Evolutionary conservation across 1,140 invertebrate species (phyloP).

Genomic region (Drosophila mauritiana): DNA sequence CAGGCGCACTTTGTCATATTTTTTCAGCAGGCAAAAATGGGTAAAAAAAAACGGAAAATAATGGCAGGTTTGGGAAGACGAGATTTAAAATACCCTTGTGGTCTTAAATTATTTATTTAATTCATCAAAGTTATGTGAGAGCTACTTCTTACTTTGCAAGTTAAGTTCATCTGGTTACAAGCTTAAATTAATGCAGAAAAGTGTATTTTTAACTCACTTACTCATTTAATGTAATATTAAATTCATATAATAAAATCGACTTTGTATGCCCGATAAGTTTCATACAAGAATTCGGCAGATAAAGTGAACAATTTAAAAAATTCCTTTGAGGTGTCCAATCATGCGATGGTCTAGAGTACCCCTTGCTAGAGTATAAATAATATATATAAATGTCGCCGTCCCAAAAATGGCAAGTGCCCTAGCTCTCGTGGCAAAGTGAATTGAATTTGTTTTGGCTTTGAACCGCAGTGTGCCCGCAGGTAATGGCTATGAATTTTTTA

Average conservation of each 20-base stretch:
- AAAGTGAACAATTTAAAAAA: no score
- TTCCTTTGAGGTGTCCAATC: no score
- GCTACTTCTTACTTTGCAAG: no score
- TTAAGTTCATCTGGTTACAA: no score
- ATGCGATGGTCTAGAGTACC: neutral
- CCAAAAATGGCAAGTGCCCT: constrained; percentile 47
- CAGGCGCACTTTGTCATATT: constrained; percentile 62
- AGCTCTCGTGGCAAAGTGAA: constrained; percentile 65
- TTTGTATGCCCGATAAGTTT: no score
- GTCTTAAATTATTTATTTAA: neutral
- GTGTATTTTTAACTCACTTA: no score
- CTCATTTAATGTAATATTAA: no score
- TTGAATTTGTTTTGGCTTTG: constrained; percentile 67
- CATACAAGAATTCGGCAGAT: no score
- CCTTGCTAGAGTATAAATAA: constrained; percentile 5
- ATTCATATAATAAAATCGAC: no score
- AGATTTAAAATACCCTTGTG: neutral
- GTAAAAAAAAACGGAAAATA: constrained; percentile 15
- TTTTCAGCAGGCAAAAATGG: constrained; percentile 10
- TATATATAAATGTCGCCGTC: neutral
- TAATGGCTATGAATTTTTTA: constrained; percentile 71
- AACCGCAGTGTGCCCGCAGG: constrained; percentile 41
- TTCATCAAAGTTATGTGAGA: no score
- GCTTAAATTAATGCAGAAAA: no score
- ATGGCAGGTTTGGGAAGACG: neutral